Base-by-base conservation (phyloP, 1,140 invertebrate genomes). In the Campoletis sonorensis region DNA sequence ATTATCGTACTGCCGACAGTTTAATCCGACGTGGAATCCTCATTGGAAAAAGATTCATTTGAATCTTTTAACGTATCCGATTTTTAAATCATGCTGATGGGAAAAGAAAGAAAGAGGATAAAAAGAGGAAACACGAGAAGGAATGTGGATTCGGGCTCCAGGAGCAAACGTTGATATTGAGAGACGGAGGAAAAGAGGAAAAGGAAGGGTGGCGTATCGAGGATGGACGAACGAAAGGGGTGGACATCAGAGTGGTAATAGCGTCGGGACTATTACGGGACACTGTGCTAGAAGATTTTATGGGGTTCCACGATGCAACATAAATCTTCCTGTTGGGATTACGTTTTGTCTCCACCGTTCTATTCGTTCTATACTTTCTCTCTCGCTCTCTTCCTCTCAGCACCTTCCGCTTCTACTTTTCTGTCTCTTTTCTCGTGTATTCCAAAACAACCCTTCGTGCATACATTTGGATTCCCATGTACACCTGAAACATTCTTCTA, bases 291-390 rank as follows among this genome's bases (percentile, higher is more conserved):
- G 72, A 75, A 78, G 54, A 78, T 78, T 78, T 78, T 78, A 78
- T 78, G 76, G 76, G 76, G 54, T 26, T 78, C 54, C 76, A 78
- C 54, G 54, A 68, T 78, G 76, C 30, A 58, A 64, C 76, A 78
- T 78, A 78, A 78, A 78, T 78, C 64, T 78, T 78, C 58, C 5
- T 78, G 72, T 75, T 75, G 49, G 72, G 72, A 75, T 75, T 75
- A 75, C 72, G 72, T 78, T 67, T 78, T 78, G 27, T 78, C 76
- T 30, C 64, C 40, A 27, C 23, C 4, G 27, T 64, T 33, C 18
- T 37, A 8, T 2, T 40, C 30, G 18, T 72, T 26, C 51, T n/a
- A 16, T 68, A 26, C 71, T 26, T 79, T 16, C 49, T n/a, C 37
- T 23, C 37, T 26, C n/a, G 11, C 70, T 15, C 70, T 23, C 37